Conservation (phyloP, 2,797 vertebrate species). For the Anguilla megastoma region DNA sequence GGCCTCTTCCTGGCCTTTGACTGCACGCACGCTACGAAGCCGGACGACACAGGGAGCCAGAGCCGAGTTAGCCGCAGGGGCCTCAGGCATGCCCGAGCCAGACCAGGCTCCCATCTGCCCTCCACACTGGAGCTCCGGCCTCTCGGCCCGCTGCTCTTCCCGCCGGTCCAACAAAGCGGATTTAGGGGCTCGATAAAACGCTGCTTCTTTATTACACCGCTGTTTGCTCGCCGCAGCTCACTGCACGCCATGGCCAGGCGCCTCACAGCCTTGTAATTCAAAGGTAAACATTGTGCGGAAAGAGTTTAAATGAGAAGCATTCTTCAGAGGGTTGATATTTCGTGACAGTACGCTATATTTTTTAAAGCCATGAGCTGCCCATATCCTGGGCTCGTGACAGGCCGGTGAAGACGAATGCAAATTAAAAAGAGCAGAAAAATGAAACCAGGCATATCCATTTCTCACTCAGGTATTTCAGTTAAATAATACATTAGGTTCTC, state of each 20-base stretch:
- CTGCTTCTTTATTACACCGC: neutral
- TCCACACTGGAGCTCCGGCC: neutral
- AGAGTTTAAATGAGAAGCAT: neutral
- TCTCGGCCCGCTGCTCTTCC: neutral
- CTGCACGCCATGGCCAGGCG: neutral
- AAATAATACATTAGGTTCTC: neutral
- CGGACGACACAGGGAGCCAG: neutral
- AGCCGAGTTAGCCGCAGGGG: neutral
- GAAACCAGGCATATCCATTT: neutral
- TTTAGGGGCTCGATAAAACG: neutral
- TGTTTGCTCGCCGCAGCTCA: neutral
- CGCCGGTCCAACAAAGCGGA: neutral
- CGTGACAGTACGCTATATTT: neutral
- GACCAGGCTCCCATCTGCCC: neutral
- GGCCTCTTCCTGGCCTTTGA: neutral
- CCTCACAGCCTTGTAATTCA: neutral
- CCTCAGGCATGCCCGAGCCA: neutral
- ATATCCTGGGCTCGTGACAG: neutral
- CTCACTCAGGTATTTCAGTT: neutral
- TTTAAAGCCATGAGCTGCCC: neutral
- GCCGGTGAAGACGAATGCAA: neutral
- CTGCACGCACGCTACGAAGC: neutral
- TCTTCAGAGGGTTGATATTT: neutral
- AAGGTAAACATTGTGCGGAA: conserved; percentile 4
- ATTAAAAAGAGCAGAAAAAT: neutral